phyloP scores from a whole-genome alignment of 2,113 vertebrate genomes.

The Emydocephalus ijimae region DNA sequence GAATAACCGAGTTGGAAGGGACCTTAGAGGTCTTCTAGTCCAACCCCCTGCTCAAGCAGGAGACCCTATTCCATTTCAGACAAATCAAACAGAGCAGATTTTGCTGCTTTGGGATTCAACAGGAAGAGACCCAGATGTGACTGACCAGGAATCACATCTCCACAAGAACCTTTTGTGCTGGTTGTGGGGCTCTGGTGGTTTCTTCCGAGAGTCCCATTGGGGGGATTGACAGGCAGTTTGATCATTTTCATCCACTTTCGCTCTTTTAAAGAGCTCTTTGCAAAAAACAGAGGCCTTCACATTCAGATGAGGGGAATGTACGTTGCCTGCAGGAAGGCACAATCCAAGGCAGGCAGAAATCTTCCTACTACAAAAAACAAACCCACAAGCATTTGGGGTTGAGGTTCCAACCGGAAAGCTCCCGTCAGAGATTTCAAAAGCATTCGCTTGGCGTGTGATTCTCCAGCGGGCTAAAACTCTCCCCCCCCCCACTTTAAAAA shows the following conservation, averaged over 20 bases:
- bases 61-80: no score
- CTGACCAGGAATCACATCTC: not conserved
- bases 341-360: not conserved
- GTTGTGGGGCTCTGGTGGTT: not conserved
- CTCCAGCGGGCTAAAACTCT: not conserved
- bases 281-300: not conserved
- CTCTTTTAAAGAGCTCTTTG: not conserved
- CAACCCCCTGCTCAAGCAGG: no score
- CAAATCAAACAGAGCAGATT: not conserved
- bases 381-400: not conserved
- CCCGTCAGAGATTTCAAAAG: not conserved
- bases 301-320: not conserved
- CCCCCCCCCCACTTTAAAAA: not conserved
- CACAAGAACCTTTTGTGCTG: not conserved
- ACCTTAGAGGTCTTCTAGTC: no score
- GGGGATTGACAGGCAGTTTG: not conserved
- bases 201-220: not conserved
- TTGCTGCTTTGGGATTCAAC: not conserved
- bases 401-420: not conserved
- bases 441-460: not conserved
- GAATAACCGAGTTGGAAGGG: no score
- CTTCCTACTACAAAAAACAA: not conserved
- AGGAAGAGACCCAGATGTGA: not conserved
- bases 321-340: not conserved
- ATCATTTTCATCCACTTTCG: not conserved